phyloP scores from a whole-genome alignment of 2,797 vertebrate species.

The Scomberomorus guttatus region DNA sequence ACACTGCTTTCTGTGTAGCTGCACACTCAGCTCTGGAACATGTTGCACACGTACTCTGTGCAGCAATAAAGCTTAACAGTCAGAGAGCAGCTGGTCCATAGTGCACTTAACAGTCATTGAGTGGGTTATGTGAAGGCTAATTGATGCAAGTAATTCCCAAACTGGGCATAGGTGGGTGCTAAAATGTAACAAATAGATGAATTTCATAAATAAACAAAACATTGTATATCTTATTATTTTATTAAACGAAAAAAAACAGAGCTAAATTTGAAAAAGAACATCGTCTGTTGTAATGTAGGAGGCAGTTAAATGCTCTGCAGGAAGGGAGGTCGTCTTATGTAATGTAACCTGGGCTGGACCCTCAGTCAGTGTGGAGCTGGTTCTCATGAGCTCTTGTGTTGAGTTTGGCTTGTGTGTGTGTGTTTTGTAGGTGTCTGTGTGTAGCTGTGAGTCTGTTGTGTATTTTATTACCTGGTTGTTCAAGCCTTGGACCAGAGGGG shows the following conservation, averaged over 20 bases:
- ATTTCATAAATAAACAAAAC: neutral
- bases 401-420: constrained; percentile 13
- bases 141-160: neutral
- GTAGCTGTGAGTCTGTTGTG: constrained; percentile 10
- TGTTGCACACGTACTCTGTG: constrained; percentile 18
- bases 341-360: constrained; percentile 28
- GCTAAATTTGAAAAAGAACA: neutral
- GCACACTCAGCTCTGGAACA: constrained; percentile 12
- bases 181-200: neutral
- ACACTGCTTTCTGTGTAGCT: neutral
- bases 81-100: constrained; percentile 8
- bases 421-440: constrained; percentile 3
- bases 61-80: constrained; percentile 22
- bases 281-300: neutral
- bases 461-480: constrained; percentile 42
- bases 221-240: neutral
- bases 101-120: neutral
- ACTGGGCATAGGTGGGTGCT: neutral
- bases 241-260: too few relatives aligned
- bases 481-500: constrained; percentile 23
- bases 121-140: constrained; percentile 1
- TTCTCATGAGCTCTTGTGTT: constrained; percentile 41
- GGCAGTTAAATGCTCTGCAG: constrained; percentile 21
- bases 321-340: constrained; percentile 59
- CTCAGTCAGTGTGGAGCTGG: neutral